Evolutionary conservation across 2,888 invertebrate genomes (phyloP), one percentile per base, ranked within the genome.

Genomic region (Drosophila demipolita): DNA sequence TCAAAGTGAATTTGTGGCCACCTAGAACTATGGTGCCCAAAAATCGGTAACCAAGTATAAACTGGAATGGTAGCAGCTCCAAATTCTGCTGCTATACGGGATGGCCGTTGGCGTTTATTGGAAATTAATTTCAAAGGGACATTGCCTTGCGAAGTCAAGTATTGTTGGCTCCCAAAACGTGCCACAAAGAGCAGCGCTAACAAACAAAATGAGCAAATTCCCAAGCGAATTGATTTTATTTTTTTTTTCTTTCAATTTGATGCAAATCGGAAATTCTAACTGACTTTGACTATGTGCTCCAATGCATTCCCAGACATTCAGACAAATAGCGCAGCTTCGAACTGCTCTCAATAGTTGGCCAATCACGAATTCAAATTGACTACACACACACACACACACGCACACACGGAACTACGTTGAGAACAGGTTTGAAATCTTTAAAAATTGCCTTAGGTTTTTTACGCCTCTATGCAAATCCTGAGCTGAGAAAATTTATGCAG

Each of bases 41-140:
- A 58, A 53, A 53, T 50, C 26, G 50, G 23, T 33, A 23, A 36
- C 45, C 58, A 54, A 73, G 42, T 67, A 64, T 73, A 66, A 66
- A 64, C 67, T 36, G 45, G 15, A 53, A 48, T 63, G 38, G 55
- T 11, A 17, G 42, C 5, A 2, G 26, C 29, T 7, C 15, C 8
- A 29, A 50, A 3, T 5, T 15, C 8, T 0, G 9, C 6, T 29
- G 1, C 49, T 20, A 11, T 17, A 12, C n/a, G 9, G 17, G 40
- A 17, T 42, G 32, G 57, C 15, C 38, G 15, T 20, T n/a, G 12
- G 58, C 68, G 45, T 66, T 70, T 70, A 73, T 77, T 61, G 67
- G 40, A 72, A 80, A 77, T 82, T 83, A 82, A 83, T 82, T 76
- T 72, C 36, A 48, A 62, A 57, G 53, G 53, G 45, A n/a, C 40